Base-by-base conservation (phyloP, 2,888 invertebrate genomes). In the Drosophila stalkeri region DNA sequence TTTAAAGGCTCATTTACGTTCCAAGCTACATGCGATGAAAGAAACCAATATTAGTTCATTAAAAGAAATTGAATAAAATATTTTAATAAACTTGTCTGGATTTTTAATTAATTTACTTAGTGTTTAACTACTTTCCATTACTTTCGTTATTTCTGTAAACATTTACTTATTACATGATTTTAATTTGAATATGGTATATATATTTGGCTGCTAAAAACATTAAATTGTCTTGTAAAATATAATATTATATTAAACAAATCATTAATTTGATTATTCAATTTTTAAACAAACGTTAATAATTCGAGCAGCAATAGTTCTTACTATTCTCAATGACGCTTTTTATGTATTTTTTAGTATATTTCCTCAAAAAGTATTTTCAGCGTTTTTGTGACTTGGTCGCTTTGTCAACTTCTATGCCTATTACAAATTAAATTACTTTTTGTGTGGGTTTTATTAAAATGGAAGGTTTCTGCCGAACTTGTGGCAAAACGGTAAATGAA, bases 381-480 rank as follows among this genome's bases (percentile, higher is more conserved):
- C 3, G 16, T 1, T 35, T 39, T 46, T 4, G 9, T 16, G 12
- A 37, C 20, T 27, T 39, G 56, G 56, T 44, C 52, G 47, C 61
- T 35, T 60, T 64, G 63, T 64, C n/a, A 56, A 47, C 18, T 44
- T 33, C 23, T 46, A 20, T 52, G 12, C 18, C 23, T 31, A 55
- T 64, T 14, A 46, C 46, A 51, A 78, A 75, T 47, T 23, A 2
- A n/a, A 55, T 12, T n/a, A 39, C 4, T 37, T 4, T 35, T 20
- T 33, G 49, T 14, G 11, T 61, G 2, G 5, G 20, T 61, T 62
- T 43, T 31, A 12, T 37, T 31, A 54, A 67, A 54, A 89, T 85
- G 90, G 67, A 86, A n/a, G 55, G 70, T 7, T 86, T 70, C 60
- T 88, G 90, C 63, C 84, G 90, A 20, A 81, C 81, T 23, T 86